Evolutionary conservation across 2,888 invertebrate species (phyloP).

Genomic region (Carabus problematicus): DNA sequence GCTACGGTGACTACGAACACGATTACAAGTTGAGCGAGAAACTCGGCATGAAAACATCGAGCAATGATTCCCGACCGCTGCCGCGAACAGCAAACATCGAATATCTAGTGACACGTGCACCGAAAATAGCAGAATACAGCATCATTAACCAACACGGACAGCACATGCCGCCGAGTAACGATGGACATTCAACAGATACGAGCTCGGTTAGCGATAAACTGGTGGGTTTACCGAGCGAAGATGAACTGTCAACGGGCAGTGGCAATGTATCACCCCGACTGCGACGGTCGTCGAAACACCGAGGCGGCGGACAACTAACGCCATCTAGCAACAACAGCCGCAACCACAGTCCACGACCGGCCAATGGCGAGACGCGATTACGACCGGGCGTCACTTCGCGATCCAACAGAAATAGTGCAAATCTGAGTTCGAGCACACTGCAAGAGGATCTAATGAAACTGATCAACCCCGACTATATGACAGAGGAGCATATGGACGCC

Average conservation of each 20-base stretch:
- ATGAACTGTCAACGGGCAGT: conserved; percentile 65
- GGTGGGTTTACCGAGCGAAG: conserved; percentile 57
- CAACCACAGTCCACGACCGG: conserved; percentile 68
- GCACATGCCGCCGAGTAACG: conserved; percentile 59
- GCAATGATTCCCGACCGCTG: conserved; percentile 58
- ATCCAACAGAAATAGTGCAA: conserved; percentile 68
- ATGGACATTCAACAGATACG: conserved; percentile 63
- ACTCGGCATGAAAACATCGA: conserved; percentile 52
- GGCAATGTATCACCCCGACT: conserved; percentile 64
- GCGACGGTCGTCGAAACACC: conserved; percentile 60
- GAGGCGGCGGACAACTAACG: conserved; percentile 56
- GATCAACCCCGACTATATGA: conserved; percentile 79
- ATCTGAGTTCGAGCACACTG: conserved; percentile 67
- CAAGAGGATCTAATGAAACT: conserved; percentile 88
- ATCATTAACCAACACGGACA: conserved; percentile 50
- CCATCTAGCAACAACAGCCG: conserved; percentile 62
- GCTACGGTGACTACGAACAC: conserved; percentile 54
- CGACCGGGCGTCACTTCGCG: conserved; percentile 61
- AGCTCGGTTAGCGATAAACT: conserved; percentile 62
- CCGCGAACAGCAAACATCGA: conserved; percentile 61
- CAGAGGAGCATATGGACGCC: conserved; percentile 48
- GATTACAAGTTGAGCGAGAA: conserved; percentile 42
- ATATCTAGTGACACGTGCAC: conserved; percentile 57
- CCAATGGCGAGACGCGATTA: conserved; percentile 64
- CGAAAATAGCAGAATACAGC: conserved; percentile 53